Percentiles rank a stretch among this genome's conserved stretches.
Conservation (phyloP, 1,140 invertebrate species). For the Araneus ventricosus region DNA sequence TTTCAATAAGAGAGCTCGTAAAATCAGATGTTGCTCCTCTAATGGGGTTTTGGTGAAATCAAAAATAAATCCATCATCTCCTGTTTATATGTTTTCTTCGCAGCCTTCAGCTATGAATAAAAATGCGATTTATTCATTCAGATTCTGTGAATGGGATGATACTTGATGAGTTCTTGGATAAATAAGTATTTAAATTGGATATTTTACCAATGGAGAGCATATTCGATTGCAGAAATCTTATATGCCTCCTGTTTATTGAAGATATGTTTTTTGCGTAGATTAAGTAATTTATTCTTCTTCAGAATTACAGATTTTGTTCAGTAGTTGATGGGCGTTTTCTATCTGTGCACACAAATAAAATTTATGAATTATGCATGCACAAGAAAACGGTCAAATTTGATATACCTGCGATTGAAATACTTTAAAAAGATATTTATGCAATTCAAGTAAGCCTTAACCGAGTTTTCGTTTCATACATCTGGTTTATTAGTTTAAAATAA, state of each 20-base stretch:
- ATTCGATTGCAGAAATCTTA: neutral
- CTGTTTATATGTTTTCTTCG: neutral
- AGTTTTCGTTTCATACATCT: too few species aligned
- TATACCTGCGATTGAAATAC: too few species aligned
- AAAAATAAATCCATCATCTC: neutral
- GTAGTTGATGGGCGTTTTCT: too few species aligned
- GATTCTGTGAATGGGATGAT: neutral
- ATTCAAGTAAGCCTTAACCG: too few species aligned
- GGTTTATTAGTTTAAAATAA: too few species aligned
- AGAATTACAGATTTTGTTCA: too few species aligned
- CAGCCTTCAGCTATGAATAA: neutral
- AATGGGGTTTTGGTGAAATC: neutral
- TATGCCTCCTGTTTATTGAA: neutral
- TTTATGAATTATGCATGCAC: too few species aligned
- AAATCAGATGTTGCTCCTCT: neutral
- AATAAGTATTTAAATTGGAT: constrained; percentile 19
- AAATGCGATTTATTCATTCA: neutral
- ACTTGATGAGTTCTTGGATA: neutral
- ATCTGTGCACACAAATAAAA: too few species aligned
- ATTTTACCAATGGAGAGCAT: neutral
- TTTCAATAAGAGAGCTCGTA: neutral
- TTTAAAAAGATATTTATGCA: too few species aligned
- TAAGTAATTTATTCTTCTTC: too few species aligned
- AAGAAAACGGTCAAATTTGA: too few species aligned
- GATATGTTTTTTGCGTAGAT: too few species aligned